phyloP scores from a whole-genome alignment of 2,888 invertebrate species.

The Deilephila elpenor region DNA sequence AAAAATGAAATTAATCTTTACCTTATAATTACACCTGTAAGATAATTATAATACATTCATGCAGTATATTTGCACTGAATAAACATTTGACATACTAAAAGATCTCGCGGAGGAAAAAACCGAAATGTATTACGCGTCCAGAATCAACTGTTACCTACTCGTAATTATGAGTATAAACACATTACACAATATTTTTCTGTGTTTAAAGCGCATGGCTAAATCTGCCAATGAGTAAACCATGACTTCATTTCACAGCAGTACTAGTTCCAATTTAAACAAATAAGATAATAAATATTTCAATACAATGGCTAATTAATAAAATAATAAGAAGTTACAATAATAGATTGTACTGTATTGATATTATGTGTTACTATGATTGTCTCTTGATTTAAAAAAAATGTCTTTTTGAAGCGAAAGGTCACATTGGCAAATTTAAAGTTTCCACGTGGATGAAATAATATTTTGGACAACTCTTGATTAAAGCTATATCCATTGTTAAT shows the following conservation, averaged over 20 bases:
- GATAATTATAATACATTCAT: too few relatives aligned
- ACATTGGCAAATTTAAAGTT: too few relatives aligned
- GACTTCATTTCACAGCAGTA: conserved; percentile 45
- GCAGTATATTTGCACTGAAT: neutral
- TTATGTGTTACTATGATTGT: too few relatives aligned
- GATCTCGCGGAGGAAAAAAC: neutral
- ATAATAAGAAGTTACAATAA: conserved; percentile 5
- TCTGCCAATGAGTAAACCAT: conserved; percentile 49
- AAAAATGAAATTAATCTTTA: too few relatives aligned
- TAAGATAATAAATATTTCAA: conserved; percentile 25
- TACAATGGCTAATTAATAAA: conserved; percentile 10
- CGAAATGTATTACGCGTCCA: neutral
- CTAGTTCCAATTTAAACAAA: conserved; percentile 20
- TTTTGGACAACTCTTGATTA: too few relatives aligned
- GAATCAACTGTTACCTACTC: neutral
- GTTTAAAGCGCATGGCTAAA: conserved; percentile 42
- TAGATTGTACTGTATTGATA: neutral
- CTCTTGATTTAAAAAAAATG: too few relatives aligned
- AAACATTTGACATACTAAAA: neutral
- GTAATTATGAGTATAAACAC: neutral
- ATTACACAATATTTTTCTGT: conserved; percentile 12
- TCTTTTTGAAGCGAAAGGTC: too few relatives aligned
- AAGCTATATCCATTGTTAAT: neutral
- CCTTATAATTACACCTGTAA: too few relatives aligned
- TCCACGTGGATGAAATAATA: too few relatives aligned